phyloP scores from a whole-genome alignment of 1,140 invertebrate species.

The Amyelois transitella region DNA sequence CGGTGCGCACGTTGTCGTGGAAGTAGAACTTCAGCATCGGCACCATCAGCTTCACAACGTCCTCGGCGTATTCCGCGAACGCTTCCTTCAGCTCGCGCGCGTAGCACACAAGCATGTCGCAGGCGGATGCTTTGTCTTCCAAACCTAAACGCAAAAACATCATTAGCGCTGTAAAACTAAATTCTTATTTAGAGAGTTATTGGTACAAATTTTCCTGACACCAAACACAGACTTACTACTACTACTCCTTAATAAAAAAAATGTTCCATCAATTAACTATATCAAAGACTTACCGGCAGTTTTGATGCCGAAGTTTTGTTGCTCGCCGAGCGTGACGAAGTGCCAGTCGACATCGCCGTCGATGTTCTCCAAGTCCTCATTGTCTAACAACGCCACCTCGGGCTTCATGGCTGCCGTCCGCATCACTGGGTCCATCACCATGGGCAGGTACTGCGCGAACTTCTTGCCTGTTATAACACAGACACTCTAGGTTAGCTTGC shows the following conservation, averaged over 20 bases:
- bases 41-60: constrained; percentile 93
- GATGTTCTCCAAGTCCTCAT: constrained; percentile 90
- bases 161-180: too few species aligned
- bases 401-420: constrained; percentile 97
- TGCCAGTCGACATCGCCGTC: constrained; percentile 97
- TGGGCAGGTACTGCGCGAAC: constrained; percentile 96
- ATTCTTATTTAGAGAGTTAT: too few species aligned
- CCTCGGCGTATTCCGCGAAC: constrained; percentile 95
- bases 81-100: constrained; percentile 97
- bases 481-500: too few species aligned
- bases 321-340: constrained; percentile 97
- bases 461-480: constrained; percentile 83
- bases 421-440: constrained; percentile 98
- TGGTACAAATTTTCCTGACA: too few species aligned
- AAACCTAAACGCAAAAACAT: constrained; percentile 80
- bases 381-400: constrained; percentile 96
- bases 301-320: constrained; percentile 94
- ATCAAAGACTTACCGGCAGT: constrained; percentile 79
- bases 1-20: constrained; percentile 94
- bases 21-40: constrained; percentile 99
- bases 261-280: background rate
- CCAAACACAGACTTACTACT: too few species aligned
- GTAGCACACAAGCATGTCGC: constrained; percentile 99
- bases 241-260: too few species aligned
- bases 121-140: constrained; percentile 99